These are phyloP conservation scores for Sarcophaga rosellei DNA, from an alignment of 2,888 invertebrate species.

Conservation along the genomic window DNA sequence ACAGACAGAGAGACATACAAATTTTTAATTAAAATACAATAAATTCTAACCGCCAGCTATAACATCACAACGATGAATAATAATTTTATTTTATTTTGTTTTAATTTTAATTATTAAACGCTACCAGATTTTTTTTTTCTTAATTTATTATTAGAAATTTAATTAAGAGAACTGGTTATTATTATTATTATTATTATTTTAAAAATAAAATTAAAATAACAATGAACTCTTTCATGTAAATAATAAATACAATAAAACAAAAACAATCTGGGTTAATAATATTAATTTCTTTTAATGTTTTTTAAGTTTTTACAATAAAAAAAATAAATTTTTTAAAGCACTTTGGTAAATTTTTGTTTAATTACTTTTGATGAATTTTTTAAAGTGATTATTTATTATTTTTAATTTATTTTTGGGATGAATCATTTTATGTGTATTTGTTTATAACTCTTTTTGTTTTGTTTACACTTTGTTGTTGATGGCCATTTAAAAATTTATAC, in stretches of 20 bases:
- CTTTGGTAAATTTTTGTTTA: constrained; percentile 14
- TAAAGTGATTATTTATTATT: constrained; percentile 52
- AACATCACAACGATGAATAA: not conserved
- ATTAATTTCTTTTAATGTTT: constrained; percentile 10
- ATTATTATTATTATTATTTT: no score
- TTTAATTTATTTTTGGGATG: constrained; percentile 58
- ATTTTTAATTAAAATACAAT: constrained; percentile 15
- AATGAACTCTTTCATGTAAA: not conserved
- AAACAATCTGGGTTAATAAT: constrained; percentile 29
- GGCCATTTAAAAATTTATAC: not conserved
- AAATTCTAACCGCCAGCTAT: constrained; percentile 36
- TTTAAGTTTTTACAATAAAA: not conserved
- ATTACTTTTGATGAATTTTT: constrained; percentile 60
- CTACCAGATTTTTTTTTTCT: not conserved
- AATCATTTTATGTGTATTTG: constrained; percentile 42
- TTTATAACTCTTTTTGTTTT: not conserved
- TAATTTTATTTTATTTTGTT: not conserved
- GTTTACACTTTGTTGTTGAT: not conserved
- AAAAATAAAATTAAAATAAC: not conserved
- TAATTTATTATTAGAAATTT: not conserved
- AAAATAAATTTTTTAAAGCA: not conserved
- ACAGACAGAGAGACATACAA: not conserved
- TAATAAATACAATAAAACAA: not conserved
- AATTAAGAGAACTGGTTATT: constrained; percentile 37
- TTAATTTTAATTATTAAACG: constrained; percentile 21